phyloP scores from a whole-genome alignment of 2,797 vertebrate genomes.

The Sarcophilus harrisii region DNA sequence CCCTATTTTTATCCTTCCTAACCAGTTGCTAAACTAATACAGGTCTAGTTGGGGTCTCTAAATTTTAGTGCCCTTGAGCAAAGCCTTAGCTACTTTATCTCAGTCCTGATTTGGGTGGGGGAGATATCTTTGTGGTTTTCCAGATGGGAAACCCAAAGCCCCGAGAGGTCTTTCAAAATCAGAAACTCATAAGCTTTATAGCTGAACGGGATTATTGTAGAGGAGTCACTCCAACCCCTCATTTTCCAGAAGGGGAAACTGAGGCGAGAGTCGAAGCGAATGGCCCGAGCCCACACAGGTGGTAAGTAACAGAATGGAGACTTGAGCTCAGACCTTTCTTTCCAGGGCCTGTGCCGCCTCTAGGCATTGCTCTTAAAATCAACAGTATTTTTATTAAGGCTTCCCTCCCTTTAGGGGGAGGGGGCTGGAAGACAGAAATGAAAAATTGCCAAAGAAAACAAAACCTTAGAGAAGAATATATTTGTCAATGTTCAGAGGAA shows the following conservation, averaged over 20 bases:
- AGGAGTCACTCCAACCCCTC: background rate
- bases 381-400: background rate
- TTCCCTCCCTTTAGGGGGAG: background rate
- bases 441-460: constrained; percentile 4
- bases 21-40: background rate
- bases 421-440: background rate
- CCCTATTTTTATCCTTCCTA: background rate
- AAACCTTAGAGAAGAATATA: background rate
- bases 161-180: background rate
- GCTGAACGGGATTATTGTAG: background rate
- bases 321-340: background rate
- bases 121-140: background rate
- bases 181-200: background rate
- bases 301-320: background rate
- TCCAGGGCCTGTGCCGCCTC: background rate
- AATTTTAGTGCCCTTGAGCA: background rate
- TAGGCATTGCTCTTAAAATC: background rate
- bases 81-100: background rate
- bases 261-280: background rate
- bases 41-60: background rate
- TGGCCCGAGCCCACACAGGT: background rate
- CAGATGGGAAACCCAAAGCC: background rate
- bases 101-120: background rate
- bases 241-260: background rate
- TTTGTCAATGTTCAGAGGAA: background rate